Evolutionary conservation across 2,888 invertebrate genomes (phyloP), one percentile per base, ranked within the genome.

Genomic region (Dascillus cervinus): DNA sequence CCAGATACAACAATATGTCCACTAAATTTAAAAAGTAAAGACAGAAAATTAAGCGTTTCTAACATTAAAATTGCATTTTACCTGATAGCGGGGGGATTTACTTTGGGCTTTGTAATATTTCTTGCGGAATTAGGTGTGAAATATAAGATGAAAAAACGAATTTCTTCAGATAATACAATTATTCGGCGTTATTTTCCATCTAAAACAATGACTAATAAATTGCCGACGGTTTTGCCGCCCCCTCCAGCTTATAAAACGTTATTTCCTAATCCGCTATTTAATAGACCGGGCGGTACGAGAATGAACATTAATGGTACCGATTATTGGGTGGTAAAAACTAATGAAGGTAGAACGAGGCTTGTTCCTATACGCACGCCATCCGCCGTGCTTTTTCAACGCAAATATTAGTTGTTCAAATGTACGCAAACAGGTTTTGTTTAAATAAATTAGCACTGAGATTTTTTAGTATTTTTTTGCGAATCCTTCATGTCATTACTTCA

Each of bases 351-450:
- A 11, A 75, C 66, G n/a, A 73, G 77, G 44, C 66, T 87, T 34
- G 74, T 87, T 28, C 87, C 87, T 0, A 70, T 81, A 0, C 65
- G 85, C 43, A 73, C 81, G 2, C 84, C 86, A 0, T 86, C 87
- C 0, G 83, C 86, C 6, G 73, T 84, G 26, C 62, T 87, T 3
- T 87, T 83, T 64, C 79, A 80, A 40, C 75, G 71, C 48, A 62
- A 69, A 6, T 55, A 62, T 43, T 65, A 52, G 37, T n/a, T n/a
- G n/a, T n/a, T n/a, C n/a, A n/a, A n/a, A n/a, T n/a, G n/a, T n/a
- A n/a, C n/a, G n/a, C n/a, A n/a, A n/a, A n/a, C n/a, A n/a, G n/a
- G n/a, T n/a, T n/a, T n/a, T n/a, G n/a, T n/a, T n/a, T n/a, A n/a
- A n/a, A n/a, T n/a, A n/a, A n/a, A n/a, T n/a, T n/a, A n/a, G n/a